Evolutionary conservation across 2,797 vertebrate species (phyloP).

Genomic region (Antennarius maculatus): DNA sequence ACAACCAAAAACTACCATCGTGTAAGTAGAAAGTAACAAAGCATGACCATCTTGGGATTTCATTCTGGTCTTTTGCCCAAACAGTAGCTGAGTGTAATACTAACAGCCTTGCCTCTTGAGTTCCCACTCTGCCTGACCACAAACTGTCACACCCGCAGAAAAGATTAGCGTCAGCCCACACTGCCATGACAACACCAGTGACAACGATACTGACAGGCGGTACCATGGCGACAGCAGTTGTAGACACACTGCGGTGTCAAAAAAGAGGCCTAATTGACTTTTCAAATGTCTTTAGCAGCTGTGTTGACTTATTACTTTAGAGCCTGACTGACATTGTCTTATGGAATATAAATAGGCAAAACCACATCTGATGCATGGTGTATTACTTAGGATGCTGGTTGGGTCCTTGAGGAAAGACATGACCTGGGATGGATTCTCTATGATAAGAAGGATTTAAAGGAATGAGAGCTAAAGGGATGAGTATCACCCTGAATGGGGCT

Average conservation of each 20-base stretch:
- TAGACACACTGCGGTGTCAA: conserved; percentile 45
- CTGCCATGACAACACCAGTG: conserved; percentile 49
- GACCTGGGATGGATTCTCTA: conserved; percentile 55
- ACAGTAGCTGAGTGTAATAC: conserved; percentile 39
- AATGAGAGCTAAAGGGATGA: conserved; percentile 46
- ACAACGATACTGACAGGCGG: conserved; percentile 54
- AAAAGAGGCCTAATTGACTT: conserved; percentile 64
- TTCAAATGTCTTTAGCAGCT: conserved; percentile 64
- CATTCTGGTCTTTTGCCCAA: conserved; percentile 9
- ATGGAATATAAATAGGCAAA: conserved; percentile 63
- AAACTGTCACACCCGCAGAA: conserved; percentile 52
- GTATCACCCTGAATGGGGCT: conserved; percentile 40
- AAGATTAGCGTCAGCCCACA: conserved; percentile 55
- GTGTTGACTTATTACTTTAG: conserved; percentile 49
- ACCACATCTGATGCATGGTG: conserved; percentile 53
- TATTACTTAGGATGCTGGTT: conserved; percentile 46
- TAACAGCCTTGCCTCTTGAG: conserved; percentile 37
- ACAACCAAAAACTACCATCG: not conserved
- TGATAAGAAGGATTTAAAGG: conserved; percentile 61
- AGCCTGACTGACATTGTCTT: conserved; percentile 55
- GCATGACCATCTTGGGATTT: not conserved
- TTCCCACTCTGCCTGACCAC: conserved; percentile 34
- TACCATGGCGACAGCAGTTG: conserved; percentile 50
- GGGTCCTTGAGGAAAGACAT: conserved; percentile 52
- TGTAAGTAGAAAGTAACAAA: not conserved